These are phyloP conservation scores for Apodemia mormo DNA, from an alignment of 2,888 invertebrate genomes.

Conservation along the genomic window DNA sequence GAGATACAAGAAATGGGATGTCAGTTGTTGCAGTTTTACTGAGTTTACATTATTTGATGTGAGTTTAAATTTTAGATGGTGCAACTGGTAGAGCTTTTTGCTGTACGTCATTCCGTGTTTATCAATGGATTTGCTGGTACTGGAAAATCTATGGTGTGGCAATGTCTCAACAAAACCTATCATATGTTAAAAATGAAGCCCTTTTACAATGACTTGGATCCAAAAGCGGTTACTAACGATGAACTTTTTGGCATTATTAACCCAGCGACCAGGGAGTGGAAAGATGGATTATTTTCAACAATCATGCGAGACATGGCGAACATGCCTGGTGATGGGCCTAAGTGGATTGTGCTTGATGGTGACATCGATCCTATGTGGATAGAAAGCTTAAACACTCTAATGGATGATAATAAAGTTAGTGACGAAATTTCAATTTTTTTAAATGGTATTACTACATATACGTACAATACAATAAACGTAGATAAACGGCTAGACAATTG, in stretches of 20 bases:
- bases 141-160: constrained; percentile 96
- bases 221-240: constrained; percentile 97
- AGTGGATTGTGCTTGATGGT: constrained; percentile 97
- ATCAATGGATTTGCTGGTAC: constrained; percentile 93
- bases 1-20: too few species aligned
- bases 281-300: constrained; percentile 93
- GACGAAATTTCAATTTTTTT: too few species aligned
- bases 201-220: constrained; percentile 94
- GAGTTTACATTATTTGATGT: not conserved
- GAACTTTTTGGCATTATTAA: constrained; percentile 97
- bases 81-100: constrained; percentile 95
- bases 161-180: constrained; percentile 92
- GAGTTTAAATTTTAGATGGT: constrained; percentile 84
- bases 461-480: not conserved
- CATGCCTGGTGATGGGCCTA: constrained; percentile 91
- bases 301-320: constrained; percentile 97
- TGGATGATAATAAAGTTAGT: constrained; percentile 96
- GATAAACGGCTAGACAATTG: not conserved
- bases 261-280: constrained; percentile 96
- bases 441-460: too few species aligned
- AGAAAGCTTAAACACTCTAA: constrained; percentile 96
- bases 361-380: constrained; percentile 99
- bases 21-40: too few species aligned
- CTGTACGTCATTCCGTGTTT: constrained; percentile 96
- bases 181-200: constrained; percentile 91